phyloP scores from a whole-genome alignment of 2,888 invertebrate species.

The Dyspetes luteomarginatus region DNA sequence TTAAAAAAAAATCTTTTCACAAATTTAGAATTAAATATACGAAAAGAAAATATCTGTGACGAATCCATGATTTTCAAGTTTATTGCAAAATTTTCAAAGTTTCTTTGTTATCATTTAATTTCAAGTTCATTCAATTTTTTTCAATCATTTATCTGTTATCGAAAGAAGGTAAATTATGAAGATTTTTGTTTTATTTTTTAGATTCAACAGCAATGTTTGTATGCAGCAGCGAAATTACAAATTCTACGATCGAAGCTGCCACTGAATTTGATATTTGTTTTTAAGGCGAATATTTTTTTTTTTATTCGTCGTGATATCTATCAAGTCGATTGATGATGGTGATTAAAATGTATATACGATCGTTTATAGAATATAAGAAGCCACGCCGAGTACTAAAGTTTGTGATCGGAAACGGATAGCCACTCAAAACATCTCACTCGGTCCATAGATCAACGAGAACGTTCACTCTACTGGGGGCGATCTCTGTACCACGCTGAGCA shows the following conservation, averaged over 20 bases:
- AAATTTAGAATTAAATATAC: background rate
- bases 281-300: background rate
- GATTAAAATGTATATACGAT: slow-evolving; percentile 82
- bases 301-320: slow-evolving; percentile 10
- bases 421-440: slow-evolving; percentile 82
- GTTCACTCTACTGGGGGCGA: slow-evolving; percentile 27
- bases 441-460: slow-evolving; percentile 78
- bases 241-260: background rate
- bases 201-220: too few species aligned
- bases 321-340: slow-evolving; percentile 77
- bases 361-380: slow-evolving; percentile 73
- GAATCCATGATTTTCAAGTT: too few species aligned
- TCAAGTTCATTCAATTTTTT: too few species aligned
- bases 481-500: slow-evolving; percentile 55
- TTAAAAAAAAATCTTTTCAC: background rate
- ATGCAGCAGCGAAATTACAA: background rate
- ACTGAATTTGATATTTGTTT: background rate
- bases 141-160: too few species aligned
- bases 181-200: too few species aligned
- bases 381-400: slow-evolving; percentile 57
- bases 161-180: too few species aligned
- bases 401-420: slow-evolving; percentile 80
- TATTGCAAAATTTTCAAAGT: too few species aligned
- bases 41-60: too few species aligned
- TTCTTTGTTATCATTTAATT: too few species aligned